These are phyloP conservation scores for Teleiodes luculella DNA, from an alignment of 2,888 invertebrate species.

Conservation along the genomic window DNA sequence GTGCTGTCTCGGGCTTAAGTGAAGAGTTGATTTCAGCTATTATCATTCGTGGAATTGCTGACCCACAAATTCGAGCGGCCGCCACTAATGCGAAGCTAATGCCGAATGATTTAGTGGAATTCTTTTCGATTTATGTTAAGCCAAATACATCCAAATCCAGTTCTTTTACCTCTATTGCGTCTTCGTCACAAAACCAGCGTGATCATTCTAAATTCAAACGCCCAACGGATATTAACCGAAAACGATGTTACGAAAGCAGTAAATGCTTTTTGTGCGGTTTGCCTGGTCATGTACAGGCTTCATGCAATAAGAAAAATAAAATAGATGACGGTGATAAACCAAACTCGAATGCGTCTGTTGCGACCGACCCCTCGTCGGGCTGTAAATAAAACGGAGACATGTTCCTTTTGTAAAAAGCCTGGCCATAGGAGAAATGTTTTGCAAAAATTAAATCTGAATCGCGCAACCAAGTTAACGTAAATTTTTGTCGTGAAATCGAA, in stretches of 20 bases:
- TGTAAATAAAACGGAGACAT: neutral
- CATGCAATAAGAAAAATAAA: neutral
- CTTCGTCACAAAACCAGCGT: neutral
- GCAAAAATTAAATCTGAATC: slow-evolving; percentile 9
- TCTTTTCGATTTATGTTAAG: slow-evolving; percentile 1
- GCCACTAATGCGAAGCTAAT: neutral
- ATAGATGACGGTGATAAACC: neutral
- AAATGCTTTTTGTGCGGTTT: neutral
- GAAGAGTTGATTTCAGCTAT: neutral
- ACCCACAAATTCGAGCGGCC: neutral
- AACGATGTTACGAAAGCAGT: neutral
- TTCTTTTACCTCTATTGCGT: neutral
- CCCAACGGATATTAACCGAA: neutral
- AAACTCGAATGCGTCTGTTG: neutral
- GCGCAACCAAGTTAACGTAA: slow-evolving; percentile 16
- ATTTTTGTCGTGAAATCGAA: slow-evolving; percentile 14
- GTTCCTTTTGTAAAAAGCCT: slow-evolving; percentile 1
- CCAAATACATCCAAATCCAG: neutral
- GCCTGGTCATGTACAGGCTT: neutral
- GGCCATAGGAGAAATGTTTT: slow-evolving; percentile 10
- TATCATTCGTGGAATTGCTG: neutral
- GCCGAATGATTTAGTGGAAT: neutral
- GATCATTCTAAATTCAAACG: neutral
- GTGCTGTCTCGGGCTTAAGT: neutral
- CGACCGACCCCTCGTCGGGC: neutral